Evolutionary conservation across 2,113 vertebrate genomes (phyloP).

Genomic region (Tinamus guttatus): DNA sequence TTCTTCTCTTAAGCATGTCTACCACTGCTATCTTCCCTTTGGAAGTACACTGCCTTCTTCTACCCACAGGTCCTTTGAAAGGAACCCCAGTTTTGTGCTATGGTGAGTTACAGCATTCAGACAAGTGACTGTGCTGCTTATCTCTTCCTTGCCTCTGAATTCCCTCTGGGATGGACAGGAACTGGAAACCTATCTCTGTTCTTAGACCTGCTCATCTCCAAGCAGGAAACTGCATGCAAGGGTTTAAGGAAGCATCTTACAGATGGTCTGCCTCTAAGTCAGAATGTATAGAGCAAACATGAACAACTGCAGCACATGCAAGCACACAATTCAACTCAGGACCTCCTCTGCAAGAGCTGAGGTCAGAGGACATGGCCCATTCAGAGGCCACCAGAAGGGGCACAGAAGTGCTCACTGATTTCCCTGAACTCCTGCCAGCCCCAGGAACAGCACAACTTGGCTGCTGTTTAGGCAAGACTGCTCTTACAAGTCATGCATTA

Average conservation of each 20-base stretch:
- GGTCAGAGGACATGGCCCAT: accelerated
- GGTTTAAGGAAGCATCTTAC: background rate
- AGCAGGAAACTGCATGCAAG: background rate
- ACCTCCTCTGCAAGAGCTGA: background rate
- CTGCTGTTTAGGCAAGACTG: background rate
- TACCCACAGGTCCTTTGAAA: background rate
- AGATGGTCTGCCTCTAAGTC: background rate
- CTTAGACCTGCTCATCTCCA: background rate
- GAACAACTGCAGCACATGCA: background rate
- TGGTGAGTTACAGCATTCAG: background rate
- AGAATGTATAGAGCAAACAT: accelerated
- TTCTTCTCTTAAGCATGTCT: background rate
- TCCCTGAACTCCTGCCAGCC: accelerated
- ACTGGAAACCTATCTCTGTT: background rate
- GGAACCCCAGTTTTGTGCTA: background rate
- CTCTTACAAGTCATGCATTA: background rate
- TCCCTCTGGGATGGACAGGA: accelerated
- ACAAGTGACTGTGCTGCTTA: background rate
- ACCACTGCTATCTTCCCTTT: background rate
- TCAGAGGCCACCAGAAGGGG: background rate
- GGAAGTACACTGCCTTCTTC: background rate
- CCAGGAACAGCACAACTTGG: background rate
- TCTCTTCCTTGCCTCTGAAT: background rate
- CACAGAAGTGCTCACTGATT: background rate
- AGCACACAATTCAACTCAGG: background rate